Conservation (phyloP, 1,140 invertebrate species). For the Drosophila prosaltans region DNA sequence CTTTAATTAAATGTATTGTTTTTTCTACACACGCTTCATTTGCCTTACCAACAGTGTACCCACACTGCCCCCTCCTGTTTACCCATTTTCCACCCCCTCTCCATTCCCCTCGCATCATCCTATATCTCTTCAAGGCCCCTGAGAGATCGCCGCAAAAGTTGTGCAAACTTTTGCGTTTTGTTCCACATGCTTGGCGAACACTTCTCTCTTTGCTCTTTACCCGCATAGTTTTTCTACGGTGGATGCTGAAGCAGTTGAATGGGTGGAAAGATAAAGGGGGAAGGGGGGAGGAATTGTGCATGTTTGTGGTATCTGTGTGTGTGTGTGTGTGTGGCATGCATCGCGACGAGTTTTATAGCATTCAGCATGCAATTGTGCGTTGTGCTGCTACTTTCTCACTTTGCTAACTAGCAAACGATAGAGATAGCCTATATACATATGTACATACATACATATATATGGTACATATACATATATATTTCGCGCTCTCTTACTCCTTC, state of each 20-base stretch:
- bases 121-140: slow-evolving; percentile 17
- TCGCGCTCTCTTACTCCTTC: neutral
- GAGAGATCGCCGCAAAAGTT: slow-evolving; percentile 76
- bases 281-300: neutral
- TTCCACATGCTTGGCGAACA: slow-evolving; percentile 74
- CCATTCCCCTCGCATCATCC: neutral
- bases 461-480: neutral
- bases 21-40: slow-evolving; percentile 74
- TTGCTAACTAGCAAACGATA: slow-evolving; percentile 57
- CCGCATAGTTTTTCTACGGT: neutral
- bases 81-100: neutral
- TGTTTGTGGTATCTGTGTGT: neutral
- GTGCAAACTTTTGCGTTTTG: slow-evolving; percentile 74
- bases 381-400: slow-evolving; percentile 32
- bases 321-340: slow-evolving; percentile 55
- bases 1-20: slow-evolving; percentile 81
- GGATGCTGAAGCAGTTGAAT: neutral
- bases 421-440: slow-evolving; percentile 11
- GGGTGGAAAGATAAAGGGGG: neutral
- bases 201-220: slow-evolving; percentile 36
- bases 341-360: slow-evolving; percentile 63
- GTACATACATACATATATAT: no score
- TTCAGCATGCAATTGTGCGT: slow-evolving; percentile 71
- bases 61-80: no score
- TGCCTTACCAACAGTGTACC: slow-evolving; percentile 36